Evolutionary conservation across 2,888 invertebrate species (phyloP).

Genomic region (Cryptosula pallasiana): DNA sequence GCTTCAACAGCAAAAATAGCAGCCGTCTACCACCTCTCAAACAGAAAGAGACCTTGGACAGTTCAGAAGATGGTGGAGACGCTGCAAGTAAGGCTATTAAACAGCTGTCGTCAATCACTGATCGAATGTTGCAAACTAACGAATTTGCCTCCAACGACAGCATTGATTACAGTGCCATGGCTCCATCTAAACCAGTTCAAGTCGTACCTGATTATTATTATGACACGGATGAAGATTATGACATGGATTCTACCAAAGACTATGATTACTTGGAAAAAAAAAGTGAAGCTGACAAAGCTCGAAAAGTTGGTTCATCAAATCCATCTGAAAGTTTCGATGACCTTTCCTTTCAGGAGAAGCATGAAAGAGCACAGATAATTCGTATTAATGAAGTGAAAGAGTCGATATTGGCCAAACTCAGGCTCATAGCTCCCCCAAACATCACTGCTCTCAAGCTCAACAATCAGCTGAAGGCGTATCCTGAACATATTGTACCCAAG

Average conservation of each 20-base stretch:
- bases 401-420: background rate
- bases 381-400: constrained; percentile 1
- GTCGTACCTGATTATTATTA: background rate
- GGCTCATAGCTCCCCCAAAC: constrained; percentile 4
- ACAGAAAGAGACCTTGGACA: background rate
- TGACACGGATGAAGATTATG: too few relatives aligned
- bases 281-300: background rate
- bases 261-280: background rate
- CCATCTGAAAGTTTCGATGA: background rate
- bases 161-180: background rate
- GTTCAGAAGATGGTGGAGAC: background rate
- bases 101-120: background rate
- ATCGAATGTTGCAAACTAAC: background rate
- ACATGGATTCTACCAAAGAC: too few relatives aligned
- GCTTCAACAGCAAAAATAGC: background rate
- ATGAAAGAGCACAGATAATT: background rate
- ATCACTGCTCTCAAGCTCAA: constrained; percentile 4
- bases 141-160: background rate
- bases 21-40: background rate
- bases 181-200: background rate
- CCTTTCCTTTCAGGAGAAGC: background rate
- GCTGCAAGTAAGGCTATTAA: background rate
- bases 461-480: background rate
- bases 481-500: constrained; percentile 4
- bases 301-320: background rate